Evolutionary conservation across 2,888 invertebrate species (phyloP).

Genomic region (Agrilus mali): DNA sequence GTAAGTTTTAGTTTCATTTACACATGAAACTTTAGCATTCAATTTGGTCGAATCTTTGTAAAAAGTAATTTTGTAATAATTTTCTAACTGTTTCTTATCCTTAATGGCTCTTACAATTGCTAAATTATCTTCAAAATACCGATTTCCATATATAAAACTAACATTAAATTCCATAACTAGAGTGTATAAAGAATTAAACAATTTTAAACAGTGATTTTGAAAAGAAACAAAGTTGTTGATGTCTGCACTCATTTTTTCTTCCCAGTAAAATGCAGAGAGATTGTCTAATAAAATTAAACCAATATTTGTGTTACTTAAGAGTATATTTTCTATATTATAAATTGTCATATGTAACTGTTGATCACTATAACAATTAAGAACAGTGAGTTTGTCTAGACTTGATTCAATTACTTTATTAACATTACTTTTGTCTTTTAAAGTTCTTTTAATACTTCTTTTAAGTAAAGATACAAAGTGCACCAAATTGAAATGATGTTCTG

Average conservation of each 20-base stretch:
- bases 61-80: too few species aligned
- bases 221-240: too few species aligned
- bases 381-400: slow-evolving; percentile 27
- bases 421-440: slow-evolving; percentile 18
- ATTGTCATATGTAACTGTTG: slow-evolving; percentile 28
- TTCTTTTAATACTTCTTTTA: slow-evolving; percentile 24
- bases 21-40: too few species aligned
- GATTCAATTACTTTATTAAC: slow-evolving; percentile 17
- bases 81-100: too few species aligned
- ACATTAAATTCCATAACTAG: too few species aligned
- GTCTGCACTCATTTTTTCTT: slow-evolving; percentile 6
- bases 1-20: too few species aligned
- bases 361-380: slow-evolving; percentile 32
- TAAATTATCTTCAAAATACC: too few species aligned
- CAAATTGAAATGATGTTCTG: slow-evolving; percentile 37
- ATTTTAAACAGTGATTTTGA: too few species aligned
- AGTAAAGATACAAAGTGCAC: slow-evolving; percentile 20
- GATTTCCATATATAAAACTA: too few species aligned
- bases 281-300: slow-evolving; percentile 38
- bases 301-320: slow-evolving; percentile 31
- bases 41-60: too few species aligned
- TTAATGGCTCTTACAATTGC: too few species aligned
- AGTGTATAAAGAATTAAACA: too few species aligned
- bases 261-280: slow-evolving; percentile 40
- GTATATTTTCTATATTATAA: slow-evolving; percentile 28